These are phyloP conservation scores for Papilio xuthus DNA, from an alignment of 1,140 invertebrate genomes.

Conservation along the genomic window DNA sequence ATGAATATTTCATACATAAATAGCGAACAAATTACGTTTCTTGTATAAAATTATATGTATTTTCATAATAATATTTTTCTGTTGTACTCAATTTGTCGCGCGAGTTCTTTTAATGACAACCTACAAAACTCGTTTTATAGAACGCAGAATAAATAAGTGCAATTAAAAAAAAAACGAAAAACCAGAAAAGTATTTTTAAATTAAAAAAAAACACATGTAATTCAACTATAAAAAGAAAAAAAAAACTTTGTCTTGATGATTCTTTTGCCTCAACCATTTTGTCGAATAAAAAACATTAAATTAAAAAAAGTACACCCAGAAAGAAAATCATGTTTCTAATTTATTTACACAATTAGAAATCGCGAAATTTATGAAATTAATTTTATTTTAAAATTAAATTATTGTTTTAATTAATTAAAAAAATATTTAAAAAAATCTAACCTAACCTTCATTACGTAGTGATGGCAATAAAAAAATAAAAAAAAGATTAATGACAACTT, in stretches of 20 bases:
- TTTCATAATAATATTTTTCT: conserved; percentile 4
- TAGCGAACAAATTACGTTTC: conserved; percentile 1
- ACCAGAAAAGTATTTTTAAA: background rate
- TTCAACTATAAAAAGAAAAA: too few species aligned
- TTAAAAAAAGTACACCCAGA: background rate
- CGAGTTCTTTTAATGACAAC: background rate
- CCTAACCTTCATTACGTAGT: background rate
- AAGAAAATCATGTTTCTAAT: background rate
- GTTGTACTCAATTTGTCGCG: background rate
- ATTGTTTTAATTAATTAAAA: too few species aligned
- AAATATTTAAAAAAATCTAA: background rate
- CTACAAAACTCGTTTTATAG: background rate
- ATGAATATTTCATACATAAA: background rate
- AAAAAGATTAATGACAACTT: background rate
- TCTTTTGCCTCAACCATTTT: too few species aligned
- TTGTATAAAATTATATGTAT: conserved; percentile 5
- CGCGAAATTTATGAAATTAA: too few species aligned
- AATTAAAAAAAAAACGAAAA: background rate
- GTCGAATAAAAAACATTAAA: background rate
- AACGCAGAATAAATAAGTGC: background rate
- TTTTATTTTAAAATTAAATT: too few species aligned
- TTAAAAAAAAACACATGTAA: too few species aligned
- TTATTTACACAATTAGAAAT: background rate
- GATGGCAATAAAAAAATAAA: background rate
- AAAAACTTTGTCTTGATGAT: too few species aligned